Conservation (phyloP, 1,140 invertebrate species). For the Tenebrio molitor region DNA sequence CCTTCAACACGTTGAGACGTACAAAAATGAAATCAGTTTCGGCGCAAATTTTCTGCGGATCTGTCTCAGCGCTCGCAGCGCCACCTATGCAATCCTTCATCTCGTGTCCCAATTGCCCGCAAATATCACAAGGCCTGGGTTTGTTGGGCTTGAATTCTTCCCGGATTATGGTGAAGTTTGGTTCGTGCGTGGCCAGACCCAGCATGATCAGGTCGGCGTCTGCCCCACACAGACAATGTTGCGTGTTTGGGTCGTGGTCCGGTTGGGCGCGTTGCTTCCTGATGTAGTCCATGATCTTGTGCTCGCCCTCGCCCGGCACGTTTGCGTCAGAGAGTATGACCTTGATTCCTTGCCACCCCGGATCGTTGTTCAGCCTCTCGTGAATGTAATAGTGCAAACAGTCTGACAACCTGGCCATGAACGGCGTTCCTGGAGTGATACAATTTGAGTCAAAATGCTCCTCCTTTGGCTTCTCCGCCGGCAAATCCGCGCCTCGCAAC, state of each 20-base stretch:
- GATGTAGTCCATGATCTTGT: conserved; percentile 99
- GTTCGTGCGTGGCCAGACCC: conserved; percentile 98
- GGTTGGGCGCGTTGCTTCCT: conserved; percentile 95
- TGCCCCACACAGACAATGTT: conserved; percentile 97
- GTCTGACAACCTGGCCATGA: conserved; percentile 95
- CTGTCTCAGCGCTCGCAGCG: conserved; percentile 55
- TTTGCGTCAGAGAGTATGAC: conserved; percentile 99
- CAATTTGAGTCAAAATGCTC: conserved; percentile 99
- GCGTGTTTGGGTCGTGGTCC: conserved; percentile 97
- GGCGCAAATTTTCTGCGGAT: conserved; percentile 67
- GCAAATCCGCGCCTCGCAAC: conserved; percentile 84
- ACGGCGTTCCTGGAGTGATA: conserved; percentile 98
- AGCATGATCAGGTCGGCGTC: conserved; percentile 99
- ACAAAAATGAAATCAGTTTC: conserved; percentile 92
- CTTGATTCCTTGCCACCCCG: conserved; percentile 95
- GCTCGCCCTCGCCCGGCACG: conserved; percentile 98
- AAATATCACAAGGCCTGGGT: conserved; percentile 96
- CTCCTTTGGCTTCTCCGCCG: conserved; percentile 91
- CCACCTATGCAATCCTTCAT: conserved; percentile 93
- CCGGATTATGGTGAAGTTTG: conserved; percentile 97
- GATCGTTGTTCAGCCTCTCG: conserved; percentile 93
- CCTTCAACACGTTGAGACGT: conserved; percentile 90
- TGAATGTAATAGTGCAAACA: conserved; percentile 98
- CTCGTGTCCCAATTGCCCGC: conserved; percentile 94
- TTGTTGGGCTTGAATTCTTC: conserved; percentile 99